Evolutionary conservation across 2,113 vertebrate species (phyloP), one percentile per base, ranked within the genome.

Genomic region (Polypterus bichir): DNA sequence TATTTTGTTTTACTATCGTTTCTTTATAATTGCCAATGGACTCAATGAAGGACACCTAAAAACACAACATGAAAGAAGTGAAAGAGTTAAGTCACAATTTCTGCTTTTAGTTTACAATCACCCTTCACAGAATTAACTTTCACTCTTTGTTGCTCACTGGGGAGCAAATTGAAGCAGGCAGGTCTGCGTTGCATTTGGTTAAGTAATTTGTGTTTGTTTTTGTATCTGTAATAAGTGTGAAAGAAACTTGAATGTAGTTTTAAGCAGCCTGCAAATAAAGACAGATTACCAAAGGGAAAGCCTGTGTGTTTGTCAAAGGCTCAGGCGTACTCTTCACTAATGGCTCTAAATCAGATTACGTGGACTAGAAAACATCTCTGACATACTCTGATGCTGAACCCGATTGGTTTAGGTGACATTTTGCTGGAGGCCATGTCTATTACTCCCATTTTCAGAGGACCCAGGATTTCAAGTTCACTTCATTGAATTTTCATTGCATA

Each of bases 191-290:
- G 7, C 10, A 52, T 52, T 52, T 52, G 4, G 51, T 10, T 8
- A 52, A 52, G 51, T 57, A 63, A 51, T 53, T 7, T 47, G 67
- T 10, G 3, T 61, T 67, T 27, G 27, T 27, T 67, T 66, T 65
- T 46, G 71, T 77, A 76, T 64, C 44, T 65, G 46, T 52, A 60
- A 9, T 74, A 67, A 68, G 44, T 60, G 52, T 47, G 52, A 60
- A 65, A 63, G 51, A 56, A 65, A 61, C 4, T 3, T 64, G 51
- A 71, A 44, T 55, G 27, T 51, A 59, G 11, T 74, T 62, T 57
- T 63, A 27, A 57, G 27, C 56, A 57, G 7, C 45, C 45, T n/a
- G 7, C 4, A 44, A 64, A 67, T 69, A 66, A 74, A 76, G 69
- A 76, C 2, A 59, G 63, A 77, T 63, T 48, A 66, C 60, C 10